These are phyloP conservation scores for Mellivora capensis DNA, from an alignment of 2,113 vertebrate genomes.

Conservation along the genomic window DNA sequence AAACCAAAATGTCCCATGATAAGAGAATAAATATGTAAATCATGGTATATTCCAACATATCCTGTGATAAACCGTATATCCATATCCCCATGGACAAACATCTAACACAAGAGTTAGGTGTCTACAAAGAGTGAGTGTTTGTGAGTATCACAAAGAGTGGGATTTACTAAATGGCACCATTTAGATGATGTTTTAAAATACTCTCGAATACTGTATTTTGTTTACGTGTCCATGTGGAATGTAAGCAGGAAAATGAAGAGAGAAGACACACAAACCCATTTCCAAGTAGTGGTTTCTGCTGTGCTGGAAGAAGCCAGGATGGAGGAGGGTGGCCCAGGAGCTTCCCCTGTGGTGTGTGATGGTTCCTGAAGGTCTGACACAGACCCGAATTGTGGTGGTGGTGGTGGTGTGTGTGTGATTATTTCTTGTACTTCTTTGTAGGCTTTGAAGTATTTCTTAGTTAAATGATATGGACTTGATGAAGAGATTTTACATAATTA, in stretches of 20 bases:
- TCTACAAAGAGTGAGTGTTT: too few relatives aligned
- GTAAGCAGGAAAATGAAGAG: not conserved
- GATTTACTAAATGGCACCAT: not conserved
- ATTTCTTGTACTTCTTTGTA: not conserved
- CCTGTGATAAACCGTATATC: not conserved
- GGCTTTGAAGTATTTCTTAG: not conserved
- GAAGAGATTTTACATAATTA: fast-evolving
- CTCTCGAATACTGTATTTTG: not conserved
- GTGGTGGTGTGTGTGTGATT: not conserved
- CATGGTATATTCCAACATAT: fast-evolving
- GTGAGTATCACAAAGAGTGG: not conserved
- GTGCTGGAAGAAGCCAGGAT: fast-evolving
- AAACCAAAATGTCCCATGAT: fast-evolving
- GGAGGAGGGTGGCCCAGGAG: fast-evolving
- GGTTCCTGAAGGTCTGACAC: not conserved
- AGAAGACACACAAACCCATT: fast-evolving
- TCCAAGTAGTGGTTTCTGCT: fast-evolving
- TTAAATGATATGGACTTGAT: not conserved
- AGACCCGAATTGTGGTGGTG: fast-evolving
- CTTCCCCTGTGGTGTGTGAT: fast-evolving
- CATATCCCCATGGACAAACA: not conserved
- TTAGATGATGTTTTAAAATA: not conserved
- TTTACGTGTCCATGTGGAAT: fast-evolving
- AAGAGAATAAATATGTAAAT: fast-evolving
- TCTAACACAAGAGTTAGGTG: fast-evolving